Evolutionary conservation across 2,113 vertebrate genomes (phyloP).

Genomic region (Dipodomys spectabilis): DNA sequence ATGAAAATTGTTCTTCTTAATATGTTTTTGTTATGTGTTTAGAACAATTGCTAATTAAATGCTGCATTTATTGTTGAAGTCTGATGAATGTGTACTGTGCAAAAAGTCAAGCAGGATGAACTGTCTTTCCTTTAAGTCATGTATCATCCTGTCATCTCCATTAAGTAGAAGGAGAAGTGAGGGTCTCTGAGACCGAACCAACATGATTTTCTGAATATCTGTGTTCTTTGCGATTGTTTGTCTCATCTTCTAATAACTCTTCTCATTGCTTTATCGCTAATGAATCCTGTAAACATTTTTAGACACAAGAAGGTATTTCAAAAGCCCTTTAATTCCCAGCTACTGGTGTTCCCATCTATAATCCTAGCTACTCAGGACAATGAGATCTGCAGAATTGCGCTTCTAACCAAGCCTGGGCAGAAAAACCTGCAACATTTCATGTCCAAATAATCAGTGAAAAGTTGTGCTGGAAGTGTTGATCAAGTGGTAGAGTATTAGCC

Average conservation of each 20-base stretch:
- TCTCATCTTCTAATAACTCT: slow-evolving; percentile 12
- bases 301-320: not conserved
- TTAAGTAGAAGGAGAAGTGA: slow-evolving; percentile 1
- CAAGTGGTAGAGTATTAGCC: no score
- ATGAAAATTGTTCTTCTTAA: not conserved
- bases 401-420: no score
- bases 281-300: slow-evolving; percentile 45
- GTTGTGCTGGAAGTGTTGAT: no score
- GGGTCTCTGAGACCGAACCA: not conserved
- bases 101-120: slow-evolving; percentile 44
- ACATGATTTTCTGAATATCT: not conserved
- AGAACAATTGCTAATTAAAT: slow-evolving; percentile 19
- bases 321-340: not conserved
- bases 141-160: not conserved
- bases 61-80: not conserved
- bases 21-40: slow-evolving; percentile 40
- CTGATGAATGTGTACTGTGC: slow-evolving; percentile 9
- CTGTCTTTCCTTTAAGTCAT: not conserved
- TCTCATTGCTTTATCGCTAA: not conserved
- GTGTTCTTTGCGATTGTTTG: not conserved
- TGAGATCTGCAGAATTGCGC: no score
- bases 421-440: no score
- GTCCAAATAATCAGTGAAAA: no score
- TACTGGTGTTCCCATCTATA: no score
- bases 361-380: no score